Evolutionary conservation across 2,888 invertebrate genomes (phyloP), one percentile per base, ranked within the genome.

Genomic region (Tridacna crocea): DNA sequence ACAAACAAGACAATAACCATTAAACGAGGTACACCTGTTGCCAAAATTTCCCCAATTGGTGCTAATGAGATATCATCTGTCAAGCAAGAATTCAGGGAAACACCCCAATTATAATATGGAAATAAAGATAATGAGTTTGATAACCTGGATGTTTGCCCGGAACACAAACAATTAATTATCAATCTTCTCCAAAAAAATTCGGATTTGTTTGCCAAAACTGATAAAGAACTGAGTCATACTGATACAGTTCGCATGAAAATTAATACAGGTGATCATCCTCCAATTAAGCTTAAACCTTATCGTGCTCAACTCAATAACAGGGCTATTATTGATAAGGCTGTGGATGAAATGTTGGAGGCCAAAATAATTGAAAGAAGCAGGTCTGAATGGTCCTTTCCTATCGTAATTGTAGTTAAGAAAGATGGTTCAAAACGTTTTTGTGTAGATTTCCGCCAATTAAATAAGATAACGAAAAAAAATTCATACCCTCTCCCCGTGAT

Each of bases 291-390:
- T 24, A 66, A 47, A 58, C 79, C 78, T 36, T 78, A 78, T 3
- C 36, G 3, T 36, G 36, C 36, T 2, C 36, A 36, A 36, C 36
- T 36, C 36, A 36, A 36, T 36, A 36, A 36, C 36, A 4, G 36
- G 36, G 36, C 36, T 36, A 36, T 36, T 4, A 36, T 36, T 36
- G 8, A 36, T 36, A 72, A 75, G 26, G 75, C 79, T 46, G 47
- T 80, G 2, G 48, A 68, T 60, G 79, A 80, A 27, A 80, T 75
- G 79, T 46, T 79, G 24, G 75, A 79, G 22, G 60, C 78, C n/a
- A 66, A 66, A 19, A 66, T 66, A 17, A 36, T 66, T 19, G 4
- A 36, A n/a, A 66, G 66, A 36, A 66, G 66, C 8, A 15, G 46
- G 66, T 66, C 36, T 3, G 46, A 66, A 36, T 66, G 66, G 66